phyloP scores from a whole-genome alignment of 2,113 vertebrate species.

The Siniperca knerii region DNA sequence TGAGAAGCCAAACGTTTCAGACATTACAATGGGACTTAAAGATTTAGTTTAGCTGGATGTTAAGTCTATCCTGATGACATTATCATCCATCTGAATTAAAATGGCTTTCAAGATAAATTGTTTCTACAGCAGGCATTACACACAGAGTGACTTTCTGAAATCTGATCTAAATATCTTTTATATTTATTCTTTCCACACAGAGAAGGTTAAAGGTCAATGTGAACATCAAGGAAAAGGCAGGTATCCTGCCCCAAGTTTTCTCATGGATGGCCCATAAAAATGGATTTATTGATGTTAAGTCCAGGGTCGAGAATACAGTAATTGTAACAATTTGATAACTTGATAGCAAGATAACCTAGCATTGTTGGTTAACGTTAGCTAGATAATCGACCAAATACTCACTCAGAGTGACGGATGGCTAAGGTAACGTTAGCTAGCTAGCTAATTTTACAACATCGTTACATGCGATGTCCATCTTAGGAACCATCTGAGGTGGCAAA shows the following conservation, averaged over 20 bases:
- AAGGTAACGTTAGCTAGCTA: too few species aligned
- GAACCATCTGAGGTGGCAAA: too few species aligned
- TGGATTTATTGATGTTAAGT: neutral
- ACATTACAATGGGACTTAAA: constrained; percentile 31
- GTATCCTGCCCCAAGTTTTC: neutral
- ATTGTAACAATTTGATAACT: too few species aligned
- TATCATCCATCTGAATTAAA: constrained; percentile 26
- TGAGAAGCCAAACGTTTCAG: constrained; percentile 20
- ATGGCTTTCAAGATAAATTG: neutral
- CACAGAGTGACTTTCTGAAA: neutral
- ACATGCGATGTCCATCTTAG: too few species aligned
- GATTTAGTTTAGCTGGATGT: constrained; percentile 36
- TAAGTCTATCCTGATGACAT: constrained; percentile 31
- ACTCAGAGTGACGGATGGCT: too few species aligned
- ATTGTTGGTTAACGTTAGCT: too few species aligned
- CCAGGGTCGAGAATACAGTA: too few species aligned
- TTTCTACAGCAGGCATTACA: neutral
- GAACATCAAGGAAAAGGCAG: neutral
- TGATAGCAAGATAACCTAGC: too few species aligned
- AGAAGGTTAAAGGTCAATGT: neutral
- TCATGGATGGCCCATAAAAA: neutral
- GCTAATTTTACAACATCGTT: too few species aligned
- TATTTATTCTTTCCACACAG: neutral
- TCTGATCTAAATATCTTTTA: neutral
- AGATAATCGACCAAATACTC: too few species aligned